A percentile compares a stretch with the other conserved stretches of the same genome.
Evolutionary conservation across 2,888 invertebrate species (phyloP).

Genomic region (Pteria penguin): DNA sequence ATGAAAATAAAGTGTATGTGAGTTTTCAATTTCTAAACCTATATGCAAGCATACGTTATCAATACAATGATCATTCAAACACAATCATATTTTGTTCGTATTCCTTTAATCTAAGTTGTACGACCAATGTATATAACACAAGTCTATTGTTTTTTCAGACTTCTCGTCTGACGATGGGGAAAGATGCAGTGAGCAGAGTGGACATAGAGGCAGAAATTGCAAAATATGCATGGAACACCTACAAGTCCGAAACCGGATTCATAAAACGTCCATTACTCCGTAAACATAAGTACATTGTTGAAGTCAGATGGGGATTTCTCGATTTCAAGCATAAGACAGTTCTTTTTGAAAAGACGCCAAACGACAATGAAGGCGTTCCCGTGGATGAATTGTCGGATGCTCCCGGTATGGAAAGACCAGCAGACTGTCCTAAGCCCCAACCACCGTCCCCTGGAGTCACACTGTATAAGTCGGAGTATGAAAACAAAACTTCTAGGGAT

Average conservation of each 20-base stretch:
- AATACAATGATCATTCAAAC: too few relatives aligned
- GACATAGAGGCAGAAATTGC: slow-evolving; percentile 54
- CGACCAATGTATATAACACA: too few relatives aligned
- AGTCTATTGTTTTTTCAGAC: not conserved
- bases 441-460: slow-evolving; percentile 44
- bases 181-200: slow-evolving; percentile 35
- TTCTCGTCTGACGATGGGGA: not conserved
- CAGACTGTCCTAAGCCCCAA: not conserved
- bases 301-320: slow-evolving; percentile 58
- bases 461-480: slow-evolving; percentile 55
- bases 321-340: slow-evolving; percentile 58
- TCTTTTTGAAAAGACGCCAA: slow-evolving; percentile 19
- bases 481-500: slow-evolving; percentile 48
- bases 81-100: too few relatives aligned
- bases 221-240: slow-evolving; percentile 53
- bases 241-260: slow-evolving; percentile 17
- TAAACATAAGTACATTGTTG: slow-evolving; percentile 47
- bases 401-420: not conserved
- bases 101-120: too few relatives aligned
- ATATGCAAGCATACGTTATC: too few relatives aligned
- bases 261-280: slow-evolving; percentile 34
- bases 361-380: slow-evolving; percentile 8
- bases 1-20: too few relatives aligned
- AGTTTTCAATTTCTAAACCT: too few relatives aligned
- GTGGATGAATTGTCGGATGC: not conserved